A percentile compares a stretch with the other conserved stretches of the same genome.
Evolutionary conservation across 2,888 invertebrate genomes (phyloP).

Genomic region (Eupithecia inturbata): DNA sequence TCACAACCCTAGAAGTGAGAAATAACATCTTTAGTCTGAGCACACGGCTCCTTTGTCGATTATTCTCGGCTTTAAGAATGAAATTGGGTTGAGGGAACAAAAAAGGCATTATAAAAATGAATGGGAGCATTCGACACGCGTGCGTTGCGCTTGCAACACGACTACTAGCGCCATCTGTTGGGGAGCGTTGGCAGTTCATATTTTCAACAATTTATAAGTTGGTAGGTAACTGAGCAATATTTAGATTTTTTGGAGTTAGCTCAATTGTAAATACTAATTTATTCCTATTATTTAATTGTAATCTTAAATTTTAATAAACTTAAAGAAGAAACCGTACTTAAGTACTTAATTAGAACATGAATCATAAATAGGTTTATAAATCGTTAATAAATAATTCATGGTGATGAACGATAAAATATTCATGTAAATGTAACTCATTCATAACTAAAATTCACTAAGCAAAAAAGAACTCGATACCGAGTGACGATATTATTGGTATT

Average conservation of each 20-base stretch:
- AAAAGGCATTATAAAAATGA: conserved; percentile 58
- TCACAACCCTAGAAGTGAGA: conserved; percentile 34
- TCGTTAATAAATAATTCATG: background rate
- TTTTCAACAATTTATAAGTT: background rate
- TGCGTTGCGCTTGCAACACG: conserved; percentile 38
- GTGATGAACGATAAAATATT: background rate
- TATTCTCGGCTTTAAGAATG: conserved; percentile 74
- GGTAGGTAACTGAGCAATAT: background rate
- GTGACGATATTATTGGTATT: too few species aligned
- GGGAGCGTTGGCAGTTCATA: conserved; percentile 15
- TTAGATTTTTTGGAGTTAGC: background rate
- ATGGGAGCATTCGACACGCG: conserved; percentile 46
- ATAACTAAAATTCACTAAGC: background rate
- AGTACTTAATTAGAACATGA: background rate
- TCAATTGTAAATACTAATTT: background rate
- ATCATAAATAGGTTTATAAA: background rate
- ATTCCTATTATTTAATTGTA: background rate
- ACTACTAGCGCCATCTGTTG: conserved; percentile 48
- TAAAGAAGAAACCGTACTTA: background rate
- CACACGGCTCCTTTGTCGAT: conserved; percentile 73
- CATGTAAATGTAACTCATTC: background rate
- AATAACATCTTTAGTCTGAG: conserved; percentile 65
- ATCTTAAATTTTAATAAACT: background rate
- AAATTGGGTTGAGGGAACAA: conserved; percentile 69
- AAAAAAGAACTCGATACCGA: background rate